Conservation (phyloP, 2,888 invertebrate species). For the Acanthosepion pharaonis region DNA sequence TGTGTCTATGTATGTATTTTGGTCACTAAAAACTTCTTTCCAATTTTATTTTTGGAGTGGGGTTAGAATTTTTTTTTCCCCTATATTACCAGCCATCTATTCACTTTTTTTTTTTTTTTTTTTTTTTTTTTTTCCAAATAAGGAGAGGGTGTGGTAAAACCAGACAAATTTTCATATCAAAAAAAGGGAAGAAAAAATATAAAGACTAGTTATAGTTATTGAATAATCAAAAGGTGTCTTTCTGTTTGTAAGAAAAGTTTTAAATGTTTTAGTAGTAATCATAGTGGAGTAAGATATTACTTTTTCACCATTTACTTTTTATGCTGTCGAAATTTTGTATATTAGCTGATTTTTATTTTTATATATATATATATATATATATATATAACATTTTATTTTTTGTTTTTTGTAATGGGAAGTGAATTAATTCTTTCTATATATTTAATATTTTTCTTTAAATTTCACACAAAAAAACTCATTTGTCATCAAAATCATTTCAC, state of each 20-base stretch:
- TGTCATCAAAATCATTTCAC: background rate
- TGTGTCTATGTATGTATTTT: background rate
- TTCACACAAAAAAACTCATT: background rate
- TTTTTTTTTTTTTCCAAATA: no score
- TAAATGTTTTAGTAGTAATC: background rate
- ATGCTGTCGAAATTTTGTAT: background rate
- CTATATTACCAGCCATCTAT: background rate
- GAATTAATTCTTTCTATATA: background rate
- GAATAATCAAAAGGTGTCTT: constrained; percentile 1
- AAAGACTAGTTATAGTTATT: background rate
- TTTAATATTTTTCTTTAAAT: background rate
- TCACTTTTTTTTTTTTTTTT: background rate
- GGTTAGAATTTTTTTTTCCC: background rate
- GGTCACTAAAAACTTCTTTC: background rate
- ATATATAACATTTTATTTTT: background rate
- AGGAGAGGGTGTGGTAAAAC: background rate
- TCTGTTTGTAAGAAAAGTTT: background rate
- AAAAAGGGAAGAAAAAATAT: background rate
- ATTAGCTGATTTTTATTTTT: background rate
- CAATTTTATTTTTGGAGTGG: background rate
- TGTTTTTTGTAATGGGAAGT: background rate
- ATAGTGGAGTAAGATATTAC: background rate
- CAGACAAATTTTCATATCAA: background rate
- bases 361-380: background rate
- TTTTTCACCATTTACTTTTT: background rate